A percentile compares a stretch with the other conserved stretches of the same genome.
Conservation (phyloP, 2,797 vertebrate species). For the Pteropus rufus region DNA sequence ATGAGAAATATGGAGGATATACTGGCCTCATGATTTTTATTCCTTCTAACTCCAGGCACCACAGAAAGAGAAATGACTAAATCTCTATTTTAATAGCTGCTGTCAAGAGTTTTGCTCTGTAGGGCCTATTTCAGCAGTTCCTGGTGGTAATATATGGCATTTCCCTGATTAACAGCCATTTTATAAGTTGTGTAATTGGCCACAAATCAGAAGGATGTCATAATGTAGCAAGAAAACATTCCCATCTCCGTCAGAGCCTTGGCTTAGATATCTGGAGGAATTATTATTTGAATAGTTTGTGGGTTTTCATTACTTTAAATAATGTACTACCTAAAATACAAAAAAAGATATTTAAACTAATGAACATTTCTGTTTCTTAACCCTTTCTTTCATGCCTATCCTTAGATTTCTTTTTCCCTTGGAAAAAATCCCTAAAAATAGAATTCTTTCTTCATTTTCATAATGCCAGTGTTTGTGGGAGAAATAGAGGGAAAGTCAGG, state of each 20-base stretch:
- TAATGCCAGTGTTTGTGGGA: not conserved
- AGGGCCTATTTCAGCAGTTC: slow-evolving; percentile 82
- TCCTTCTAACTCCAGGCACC: slow-evolving; percentile 67
- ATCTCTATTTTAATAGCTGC: slow-evolving; percentile 82
- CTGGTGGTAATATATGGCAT: slow-evolving; percentile 76
- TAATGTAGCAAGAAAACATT: slow-evolving; percentile 80
- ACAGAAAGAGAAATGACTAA: slow-evolving; percentile 77
- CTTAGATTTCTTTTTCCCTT: slow-evolving; percentile 42
- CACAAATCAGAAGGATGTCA: slow-evolving; percentile 80
- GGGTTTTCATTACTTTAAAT: slow-evolving; percentile 81
- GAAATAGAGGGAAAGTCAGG: not conserved
- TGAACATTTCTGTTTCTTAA: slow-evolving; percentile 70
- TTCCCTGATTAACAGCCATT: slow-evolving; percentile 82
- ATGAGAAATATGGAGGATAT: slow-evolving; percentile 62
- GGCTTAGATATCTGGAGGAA: slow-evolving; percentile 72
- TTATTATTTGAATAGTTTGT: slow-evolving; percentile 74
- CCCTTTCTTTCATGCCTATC: slow-evolving; percentile 42
- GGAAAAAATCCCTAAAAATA: not conserved
- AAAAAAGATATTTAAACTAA: slow-evolving; percentile 74
- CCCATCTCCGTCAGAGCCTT: slow-evolving; percentile 68
- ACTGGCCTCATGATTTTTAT: slow-evolving; percentile 63
- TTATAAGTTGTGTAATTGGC: slow-evolving; percentile 83
- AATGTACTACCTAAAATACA: slow-evolving; percentile 77
- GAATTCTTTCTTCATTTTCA: not conserved
- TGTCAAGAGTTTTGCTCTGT: slow-evolving; percentile 81